Evolutionary conservation across 2,797 vertebrate species (phyloP).

Genomic region (Macroramphosus scolopax): DNA sequence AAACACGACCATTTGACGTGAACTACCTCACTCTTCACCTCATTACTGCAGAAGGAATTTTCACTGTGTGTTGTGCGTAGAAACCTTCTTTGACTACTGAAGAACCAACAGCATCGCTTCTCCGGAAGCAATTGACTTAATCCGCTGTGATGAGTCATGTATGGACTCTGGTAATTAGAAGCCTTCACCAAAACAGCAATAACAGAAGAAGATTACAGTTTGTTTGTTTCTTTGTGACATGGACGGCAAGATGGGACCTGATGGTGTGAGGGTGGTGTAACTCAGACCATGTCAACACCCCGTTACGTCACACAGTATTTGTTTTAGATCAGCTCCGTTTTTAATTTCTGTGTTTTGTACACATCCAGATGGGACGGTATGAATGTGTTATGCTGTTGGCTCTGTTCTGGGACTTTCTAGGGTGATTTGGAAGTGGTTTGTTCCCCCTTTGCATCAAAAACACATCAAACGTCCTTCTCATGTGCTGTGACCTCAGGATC

Average conservation of each 20-base stretch:
- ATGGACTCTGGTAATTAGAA: conserved; percentile 36
- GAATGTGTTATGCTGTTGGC: conserved; percentile 12
- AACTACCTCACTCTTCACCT: conserved; percentile 29
- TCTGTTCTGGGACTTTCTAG: conserved; percentile 42
- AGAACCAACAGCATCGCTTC: too few relatives aligned
- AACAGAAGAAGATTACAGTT: conserved; percentile 6
- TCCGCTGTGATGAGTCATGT: conserved; percentile 42
- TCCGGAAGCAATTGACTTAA: conserved; percentile 30
- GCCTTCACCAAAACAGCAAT: background rate
- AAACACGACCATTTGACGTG: conserved; percentile 39
- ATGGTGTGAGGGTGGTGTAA: conserved; percentile 3
- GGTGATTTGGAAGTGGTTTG: conserved; percentile 53
- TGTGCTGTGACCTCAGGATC: conserved; percentile 47
- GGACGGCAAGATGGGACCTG: conserved; percentile 20
- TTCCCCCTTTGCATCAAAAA: conserved; percentile 38
- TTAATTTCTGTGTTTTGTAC: conserved; percentile 32
- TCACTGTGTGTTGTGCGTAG: conserved; percentile 4
- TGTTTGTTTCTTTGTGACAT: conserved; percentile 27
- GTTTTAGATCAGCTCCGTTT: conserved; percentile 16
- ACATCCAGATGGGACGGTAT: conserved; percentile 19
- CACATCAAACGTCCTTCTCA: conserved; percentile 61
- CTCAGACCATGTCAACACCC: background rate
- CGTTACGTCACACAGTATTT: conserved; percentile 26
- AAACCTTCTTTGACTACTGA: background rate
- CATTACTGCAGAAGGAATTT: conserved; percentile 29